Base-by-base conservation (phyloP, 2,797 vertebrate species). In the Propithecus deckenii region DNA sequence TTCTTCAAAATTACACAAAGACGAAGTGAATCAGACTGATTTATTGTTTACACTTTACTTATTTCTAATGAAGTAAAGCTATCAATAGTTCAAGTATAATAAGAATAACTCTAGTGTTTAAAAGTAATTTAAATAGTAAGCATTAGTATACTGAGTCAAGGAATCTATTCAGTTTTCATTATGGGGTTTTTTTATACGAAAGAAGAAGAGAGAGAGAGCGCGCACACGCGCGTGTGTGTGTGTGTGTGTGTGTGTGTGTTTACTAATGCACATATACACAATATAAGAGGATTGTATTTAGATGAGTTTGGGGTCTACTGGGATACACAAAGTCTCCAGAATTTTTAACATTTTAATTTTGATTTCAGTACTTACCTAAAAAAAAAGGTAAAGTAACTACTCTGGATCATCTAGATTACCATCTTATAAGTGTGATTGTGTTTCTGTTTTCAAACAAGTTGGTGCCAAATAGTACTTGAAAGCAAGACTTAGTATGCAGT, bases 1-100 rank as follows among this genome's bases (percentile, higher is more conserved):
- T 12, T 65, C 97, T 91, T 91, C 87, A 96, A 96, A 78, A 18
- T 92, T 69, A 93, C 94, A 23, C 32, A 59, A 32, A 96, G 18
- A 59, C 90, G 20, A 85, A 89, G 48, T 48, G 50, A 88, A 61
- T 81, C 61, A 90, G 25, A 91, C 5, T 75, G 46, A 96, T 67
- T 5, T 81, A 74, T 48, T 59, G 25, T 67, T 88, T 74, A 94
- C 3, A 61, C 43, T 15, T 52, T 57, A 87, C 41, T 76, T 76
- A 85, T 43, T 89, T 87, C 72, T 69, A 89, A 57, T 35, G 61
- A 88, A 86, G 25, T 50, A 85, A 93, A 35, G 61, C 1, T n/a
- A 94, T 76, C 76, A 75, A 46, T 48, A 87, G 55, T 7, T 74
- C 28, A 72, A 35, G n/a, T 20, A 23, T 11, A 92, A 55, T 6